These are phyloP conservation scores for Fulica atra DNA, from an alignment of 2,113 vertebrate species.

Conservation along the genomic window DNA sequence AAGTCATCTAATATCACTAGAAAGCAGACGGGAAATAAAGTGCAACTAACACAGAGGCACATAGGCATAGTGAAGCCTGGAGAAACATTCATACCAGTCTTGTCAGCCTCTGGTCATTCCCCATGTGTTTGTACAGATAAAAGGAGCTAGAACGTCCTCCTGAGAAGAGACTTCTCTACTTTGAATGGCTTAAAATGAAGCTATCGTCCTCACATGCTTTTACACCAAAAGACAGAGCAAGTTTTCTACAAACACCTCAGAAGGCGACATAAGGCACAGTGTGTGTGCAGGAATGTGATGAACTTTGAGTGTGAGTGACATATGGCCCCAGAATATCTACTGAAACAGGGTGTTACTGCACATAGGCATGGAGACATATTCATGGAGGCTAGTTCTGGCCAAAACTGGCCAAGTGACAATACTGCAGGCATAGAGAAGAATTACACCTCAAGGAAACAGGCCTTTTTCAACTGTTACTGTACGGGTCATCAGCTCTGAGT, in stretches of 20 bases:
- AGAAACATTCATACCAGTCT: not conserved
- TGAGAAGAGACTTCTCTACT: not conserved
- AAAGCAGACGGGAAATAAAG: not conserved
- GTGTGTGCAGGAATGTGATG: not conserved
- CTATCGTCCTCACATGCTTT: not conserved
- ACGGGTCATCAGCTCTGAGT: rapidly evolving
- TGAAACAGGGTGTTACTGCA: not conserved
- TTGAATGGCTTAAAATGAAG: not conserved
- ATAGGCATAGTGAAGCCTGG: not conserved
- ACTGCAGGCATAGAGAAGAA: not conserved
- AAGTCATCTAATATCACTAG: rapidly evolving
- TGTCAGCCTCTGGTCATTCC: not conserved
- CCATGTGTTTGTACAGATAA: not conserved
- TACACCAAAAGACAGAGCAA: not conserved
- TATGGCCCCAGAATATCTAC: not conserved
- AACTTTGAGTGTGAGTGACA: not conserved
- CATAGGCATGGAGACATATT: not conserved
- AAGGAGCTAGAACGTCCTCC: not conserved
- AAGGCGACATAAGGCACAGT: not conserved
- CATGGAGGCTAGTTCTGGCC: not conserved
- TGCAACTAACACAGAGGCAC: not conserved
- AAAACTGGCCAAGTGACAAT: not conserved
- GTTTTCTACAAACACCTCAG: not conserved
- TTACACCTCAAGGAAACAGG: not conserved
- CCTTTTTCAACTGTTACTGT: not conserved